phyloP scores from a whole-genome alignment of 2,797 vertebrate genomes.

The Lycodopsis pacificus region DNA sequence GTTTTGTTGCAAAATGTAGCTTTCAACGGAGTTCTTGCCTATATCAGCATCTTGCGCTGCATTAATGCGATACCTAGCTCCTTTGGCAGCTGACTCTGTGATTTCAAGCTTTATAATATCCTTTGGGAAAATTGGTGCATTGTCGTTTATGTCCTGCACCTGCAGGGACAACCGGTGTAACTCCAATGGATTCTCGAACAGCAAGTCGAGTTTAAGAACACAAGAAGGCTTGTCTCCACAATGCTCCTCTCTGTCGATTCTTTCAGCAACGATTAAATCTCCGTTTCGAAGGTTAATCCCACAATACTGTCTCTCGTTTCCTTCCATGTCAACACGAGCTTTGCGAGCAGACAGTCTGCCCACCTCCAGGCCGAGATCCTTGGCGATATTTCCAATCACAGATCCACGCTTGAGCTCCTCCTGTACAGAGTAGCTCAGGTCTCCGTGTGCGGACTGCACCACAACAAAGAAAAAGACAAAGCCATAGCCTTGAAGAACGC shows the following conservation, averaged over 20 bases:
- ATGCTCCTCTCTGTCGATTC: slow-evolving; percentile 77
- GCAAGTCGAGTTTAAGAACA: slow-evolving; percentile 77
- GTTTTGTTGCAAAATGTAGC: slow-evolving; percentile 73
- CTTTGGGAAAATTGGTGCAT: slow-evolving; percentile 80
- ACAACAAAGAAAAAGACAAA: slow-evolving; percentile 51
- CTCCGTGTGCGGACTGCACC: slow-evolving; percentile 50
- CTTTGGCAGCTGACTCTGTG: slow-evolving; percentile 33
- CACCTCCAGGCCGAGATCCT: slow-evolving; percentile 70
- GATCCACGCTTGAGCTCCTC: slow-evolving; percentile 79
- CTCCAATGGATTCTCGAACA: slow-evolving; percentile 83
- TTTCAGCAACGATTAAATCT: slow-evolving; percentile 58
- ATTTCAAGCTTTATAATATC: slow-evolving; percentile 78
- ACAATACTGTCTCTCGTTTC: slow-evolving; percentile 51
- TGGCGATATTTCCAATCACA: slow-evolving; percentile 76
- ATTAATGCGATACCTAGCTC: slow-evolving; percentile 67
- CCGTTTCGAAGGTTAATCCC: slow-evolving; percentile 68
- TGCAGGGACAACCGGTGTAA: slow-evolving; percentile 74
- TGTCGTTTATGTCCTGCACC: slow-evolving; percentile 86
- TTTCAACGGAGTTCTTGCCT: slow-evolving; percentile 65
- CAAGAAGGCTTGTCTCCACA: slow-evolving; percentile 71
- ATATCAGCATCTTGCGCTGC: slow-evolving; percentile 67
- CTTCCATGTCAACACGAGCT: slow-evolving; percentile 71
- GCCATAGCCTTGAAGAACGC: background rate
- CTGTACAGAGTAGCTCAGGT: slow-evolving; percentile 72
- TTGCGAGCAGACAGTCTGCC: slow-evolving; percentile 59